Base-by-base conservation (phyloP, 2,888 invertebrate species). In the Apotomis capreana region DNA sequence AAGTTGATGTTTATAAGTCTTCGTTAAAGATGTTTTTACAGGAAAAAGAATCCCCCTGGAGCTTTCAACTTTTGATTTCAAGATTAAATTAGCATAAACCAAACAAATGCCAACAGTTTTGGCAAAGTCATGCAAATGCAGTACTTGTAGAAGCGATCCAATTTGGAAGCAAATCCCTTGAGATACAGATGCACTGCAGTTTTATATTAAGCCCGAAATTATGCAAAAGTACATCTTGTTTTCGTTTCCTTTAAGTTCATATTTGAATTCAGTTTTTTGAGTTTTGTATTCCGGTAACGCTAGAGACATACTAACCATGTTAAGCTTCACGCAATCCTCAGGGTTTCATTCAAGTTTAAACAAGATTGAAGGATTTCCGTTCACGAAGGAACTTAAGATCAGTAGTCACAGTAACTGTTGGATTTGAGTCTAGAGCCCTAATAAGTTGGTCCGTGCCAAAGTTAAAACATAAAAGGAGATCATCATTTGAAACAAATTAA, bases 91-190 rank as follows among this genome's bases (percentile, higher is more conserved):
- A 70, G 58, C 67, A 68, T 68, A 69, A 49, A 62, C 40, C 5
- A 44, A 51, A 57, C 71, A 68, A 71, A 71, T 61, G 52, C 57
- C 59, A 58, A 52, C 44, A 52, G 60, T 71, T 74, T 81, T 81
- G 87, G 87, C 89, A 81, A 83, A 70, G 49, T 80, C 81, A 90
- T 91, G 90, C 88, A 89, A 90, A 91, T 91, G 86, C 83, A 81
- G 81, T 85, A 88, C 87, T 88, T 86, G 89, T 87, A 86, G 84
- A 84, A 86, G 84, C 88, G 86, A 89, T 90, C 88, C 88, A 90
- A 91, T 91, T 89, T 89, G 86, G 87, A 82, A 85, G 81, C 81
- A 86, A 89, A 85, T 85, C 90, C 88, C 86, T 68, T 26, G 84
- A 85, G 90, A 86, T 83, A 83, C 85, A 79, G 83, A 85, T 84